Base-by-base conservation (phyloP, 2,113 vertebrate species). In the Datnioides undecimradiatus region DNA sequence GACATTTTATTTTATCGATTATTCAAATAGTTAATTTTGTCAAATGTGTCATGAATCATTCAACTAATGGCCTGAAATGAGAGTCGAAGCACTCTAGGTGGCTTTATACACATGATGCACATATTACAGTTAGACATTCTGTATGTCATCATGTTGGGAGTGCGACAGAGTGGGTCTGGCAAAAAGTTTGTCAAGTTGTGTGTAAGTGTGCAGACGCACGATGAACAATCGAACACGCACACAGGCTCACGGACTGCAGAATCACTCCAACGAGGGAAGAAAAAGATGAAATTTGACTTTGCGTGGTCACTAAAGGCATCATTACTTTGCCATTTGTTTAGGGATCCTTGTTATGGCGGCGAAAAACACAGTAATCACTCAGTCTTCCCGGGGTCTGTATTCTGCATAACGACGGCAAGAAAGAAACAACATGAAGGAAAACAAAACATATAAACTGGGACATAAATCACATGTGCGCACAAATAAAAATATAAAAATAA, bases 331-430 rank as follows among this genome's bases (percentile, higher is more conserved):
- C 17, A 16, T 38, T 43, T 69, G 49, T 51, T 41, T 43, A 41
- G 3, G 19, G 29, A 27, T 57, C 31, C 41, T 54, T 59, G 48
- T 14, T 45, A n/a, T 48, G 51, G 57, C 14, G 33, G 59, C 19
- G 57, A 31, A 41, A 78, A 68, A 45, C 45, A 36, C 4, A 1
- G 33, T 40, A 73, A 64, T 81, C 54, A 63, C 21, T 58, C 12
- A 2, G 43, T 27, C 6, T 41, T 36, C 21, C 25, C 16, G 25
- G 41, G 13, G 40, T 57, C 9, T 49, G 38, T 6, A 19, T 46
- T 31, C 27, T 41, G n/a, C 23, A 41, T 9, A 54, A 38, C 27
- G 16, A 41, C 45, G 34, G 7, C 10, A 54, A 48, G 33, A 41
- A 54, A 43, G 11, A 65, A 17, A 43, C 23, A 33, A 62, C 14